A percentile compares a stretch with the other conserved stretches of the same genome.
Conservation (phyloP, 2,888 invertebrate species). For the Salpingus planirostris region DNA sequence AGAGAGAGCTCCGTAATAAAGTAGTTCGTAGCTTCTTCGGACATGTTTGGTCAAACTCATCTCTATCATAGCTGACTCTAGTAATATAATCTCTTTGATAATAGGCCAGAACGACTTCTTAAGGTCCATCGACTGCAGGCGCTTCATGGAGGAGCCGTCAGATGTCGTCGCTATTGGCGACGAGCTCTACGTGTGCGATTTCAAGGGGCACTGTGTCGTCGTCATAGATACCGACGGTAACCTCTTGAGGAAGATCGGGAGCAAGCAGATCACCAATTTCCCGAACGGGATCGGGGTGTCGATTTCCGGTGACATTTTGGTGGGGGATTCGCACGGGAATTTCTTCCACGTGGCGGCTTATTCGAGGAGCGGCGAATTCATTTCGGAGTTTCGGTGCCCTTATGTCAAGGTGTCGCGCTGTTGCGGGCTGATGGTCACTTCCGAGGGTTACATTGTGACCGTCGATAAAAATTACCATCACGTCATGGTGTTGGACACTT, state of each 20-base stretch:
- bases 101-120: slow-evolving; percentile 84
- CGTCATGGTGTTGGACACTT: slow-evolving; percentile 89
- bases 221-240: slow-evolving; percentile 89
- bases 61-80: slow-evolving; percentile 95
- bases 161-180: slow-evolving; percentile 93
- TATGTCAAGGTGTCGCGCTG: slow-evolving; percentile 97
- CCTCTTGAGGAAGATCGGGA: slow-evolving; percentile 87
- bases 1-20: too few species aligned
- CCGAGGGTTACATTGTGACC: slow-evolving; percentile 91
- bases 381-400: slow-evolving; percentile 93
- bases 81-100: slow-evolving; percentile 92
- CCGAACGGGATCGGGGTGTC: slow-evolving; percentile 97
- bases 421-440: slow-evolving; percentile 94
- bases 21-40: too few species aligned
- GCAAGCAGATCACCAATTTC: slow-evolving; percentile 91
- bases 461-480: slow-evolving; percentile 98
- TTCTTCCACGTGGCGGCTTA: slow-evolving; percentile 96
- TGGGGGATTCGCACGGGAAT: slow-evolving; percentile 96
- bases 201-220: slow-evolving; percentile 95
- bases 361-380: slow-evolving; percentile 73
- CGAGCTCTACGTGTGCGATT: slow-evolving; percentile 94
- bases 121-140: slow-evolving; percentile 95
- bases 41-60: too few species aligned
- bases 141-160: slow-evolving; percentile 95
- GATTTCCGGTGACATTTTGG: slow-evolving; percentile 90